These are phyloP conservation scores for Drosophila neonasuta DNA, from an alignment of 2,888 invertebrate species.

Conservation along the genomic window DNA sequence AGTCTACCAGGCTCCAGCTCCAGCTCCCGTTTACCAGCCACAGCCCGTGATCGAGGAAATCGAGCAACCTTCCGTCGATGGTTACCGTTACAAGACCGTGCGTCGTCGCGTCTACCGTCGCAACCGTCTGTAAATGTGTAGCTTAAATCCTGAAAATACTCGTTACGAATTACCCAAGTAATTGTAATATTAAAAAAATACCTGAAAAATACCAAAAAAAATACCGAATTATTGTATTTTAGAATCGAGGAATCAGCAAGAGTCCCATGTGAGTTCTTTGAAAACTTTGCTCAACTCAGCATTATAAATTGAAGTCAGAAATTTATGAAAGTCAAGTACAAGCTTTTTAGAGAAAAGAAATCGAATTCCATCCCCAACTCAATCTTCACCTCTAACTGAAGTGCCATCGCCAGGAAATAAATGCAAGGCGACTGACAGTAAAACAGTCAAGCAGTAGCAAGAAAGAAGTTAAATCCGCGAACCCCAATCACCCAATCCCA, in stretches of 20 bases:
- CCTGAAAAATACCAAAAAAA: constrained; percentile 46
- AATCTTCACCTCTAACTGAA: constrained; percentile 15
- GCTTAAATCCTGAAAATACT: constrained; percentile 32
- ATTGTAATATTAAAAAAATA: constrained; percentile 40
- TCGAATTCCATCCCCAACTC: constrained; percentile 57
- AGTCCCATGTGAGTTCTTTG: too few relatives aligned
- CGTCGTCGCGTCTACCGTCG: constrained; percentile 77
- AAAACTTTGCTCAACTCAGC: too few relatives aligned
- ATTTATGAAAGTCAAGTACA: constrained; percentile 69
- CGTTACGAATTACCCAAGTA: constrained; percentile 61
- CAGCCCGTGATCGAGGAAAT: constrained; percentile 64
- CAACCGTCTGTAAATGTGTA: constrained; percentile 59
- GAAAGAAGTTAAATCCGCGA: constrained; percentile 22
- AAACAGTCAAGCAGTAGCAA: constrained; percentile 53
- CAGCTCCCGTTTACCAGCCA: constrained; percentile 30
- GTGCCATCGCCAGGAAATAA: constrained; percentile 7
- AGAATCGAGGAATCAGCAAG: too few relatives aligned
- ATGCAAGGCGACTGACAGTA: constrained; percentile 58
- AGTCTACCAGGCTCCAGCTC: constrained; percentile 31
- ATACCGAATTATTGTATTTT: constrained; percentile 46
- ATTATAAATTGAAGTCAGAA: constrained; percentile 50
- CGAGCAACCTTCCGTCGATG: constrained; percentile 72
- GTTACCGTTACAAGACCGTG: constrained; percentile 77
- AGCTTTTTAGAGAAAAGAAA: constrained; percentile 49
- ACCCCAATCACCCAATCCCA: constrained; percentile 36